Evolutionary conservation across 2,888 invertebrate species (phyloP).

Genomic region (Parapristionchus giblindavisi): DNA sequence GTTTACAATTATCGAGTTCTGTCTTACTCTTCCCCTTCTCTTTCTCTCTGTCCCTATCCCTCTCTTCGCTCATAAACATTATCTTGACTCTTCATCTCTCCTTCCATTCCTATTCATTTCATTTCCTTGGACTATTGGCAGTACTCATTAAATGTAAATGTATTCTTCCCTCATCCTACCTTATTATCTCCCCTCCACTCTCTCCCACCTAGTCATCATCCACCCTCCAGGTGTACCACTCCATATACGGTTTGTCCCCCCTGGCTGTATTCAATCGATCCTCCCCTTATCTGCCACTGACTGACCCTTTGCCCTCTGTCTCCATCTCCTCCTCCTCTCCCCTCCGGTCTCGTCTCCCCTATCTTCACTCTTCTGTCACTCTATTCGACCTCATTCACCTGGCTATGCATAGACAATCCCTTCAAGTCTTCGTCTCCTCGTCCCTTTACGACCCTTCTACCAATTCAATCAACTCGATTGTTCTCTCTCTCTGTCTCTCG

Average conservation of each 20-base stretch:
- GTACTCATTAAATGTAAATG: not conserved
- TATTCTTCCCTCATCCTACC: not conserved
- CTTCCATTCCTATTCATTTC: not conserved
- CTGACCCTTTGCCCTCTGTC: slow-evolving; percentile 32
- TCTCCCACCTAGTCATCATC: no score
- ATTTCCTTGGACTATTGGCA: not conserved
- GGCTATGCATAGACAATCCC: slow-evolving; percentile 30
- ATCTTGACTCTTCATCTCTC: slow-evolving; percentile 8
- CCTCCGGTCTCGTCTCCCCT: not conserved
- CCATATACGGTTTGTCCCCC: not conserved
- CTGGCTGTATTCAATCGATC: slow-evolving; percentile 8
- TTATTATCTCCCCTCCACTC: no score
- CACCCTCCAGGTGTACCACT: not conserved
- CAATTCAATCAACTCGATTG: slow-evolving; percentile 29
- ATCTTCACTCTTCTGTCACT: slow-evolving; percentile 31
- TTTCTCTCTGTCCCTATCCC: slow-evolving; percentile 8
- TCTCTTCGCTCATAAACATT: not conserved
- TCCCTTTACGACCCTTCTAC: slow-evolving; percentile 12
- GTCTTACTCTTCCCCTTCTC: slow-evolving; percentile 3
- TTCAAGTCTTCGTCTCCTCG: not conserved
- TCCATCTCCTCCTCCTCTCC: not conserved
- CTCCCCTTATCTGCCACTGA: slow-evolving; percentile 33
- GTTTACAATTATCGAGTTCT: slow-evolving; percentile 33
- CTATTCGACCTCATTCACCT: slow-evolving; percentile 26
- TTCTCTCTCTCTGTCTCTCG: no score